phyloP scores from a whole-genome alignment of 2,888 invertebrate species.

The Amorpha juglandis region DNA sequence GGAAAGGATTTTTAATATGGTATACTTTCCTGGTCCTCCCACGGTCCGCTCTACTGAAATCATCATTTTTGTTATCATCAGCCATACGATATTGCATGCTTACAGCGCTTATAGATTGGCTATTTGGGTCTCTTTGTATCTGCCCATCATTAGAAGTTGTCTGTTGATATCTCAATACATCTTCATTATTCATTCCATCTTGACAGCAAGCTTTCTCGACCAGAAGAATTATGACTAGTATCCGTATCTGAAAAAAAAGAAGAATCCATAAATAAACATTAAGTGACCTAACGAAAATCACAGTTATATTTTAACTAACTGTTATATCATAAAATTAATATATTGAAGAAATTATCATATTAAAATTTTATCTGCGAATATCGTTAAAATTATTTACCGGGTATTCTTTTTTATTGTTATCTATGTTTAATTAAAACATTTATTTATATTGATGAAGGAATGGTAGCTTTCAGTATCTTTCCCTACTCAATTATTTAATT shows the following conservation, averaged over 20 bases:
- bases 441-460: no score
- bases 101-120: conserved; percentile 62
- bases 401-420: no score
- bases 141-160: conserved; percentile 64
- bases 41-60: conserved; percentile 60
- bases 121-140: conserved; percentile 64
- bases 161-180: conserved; percentile 67
- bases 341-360: no score
- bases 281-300: background rate
- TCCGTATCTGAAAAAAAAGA: conserved; percentile 75
- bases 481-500: no score
- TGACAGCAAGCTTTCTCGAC: conserved; percentile 64
- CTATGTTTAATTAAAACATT: no score
- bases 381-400: no score
- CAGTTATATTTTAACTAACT: background rate
- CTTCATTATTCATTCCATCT: conserved; percentile 71
- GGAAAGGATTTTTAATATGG: conserved; percentile 77
- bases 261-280: background rate
- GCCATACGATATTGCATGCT: conserved; percentile 63
- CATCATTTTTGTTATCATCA: conserved; percentile 64
- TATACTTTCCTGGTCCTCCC: conserved; percentile 68
- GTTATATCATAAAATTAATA: background rate
- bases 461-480: no score
- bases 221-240: conserved; percentile 71
- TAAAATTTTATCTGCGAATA: no score